Evolutionary conservation across 2,113 vertebrate genomes (phyloP), one percentile per base, ranked within the genome.

Genomic region (Leptosomus discolor): DNA sequence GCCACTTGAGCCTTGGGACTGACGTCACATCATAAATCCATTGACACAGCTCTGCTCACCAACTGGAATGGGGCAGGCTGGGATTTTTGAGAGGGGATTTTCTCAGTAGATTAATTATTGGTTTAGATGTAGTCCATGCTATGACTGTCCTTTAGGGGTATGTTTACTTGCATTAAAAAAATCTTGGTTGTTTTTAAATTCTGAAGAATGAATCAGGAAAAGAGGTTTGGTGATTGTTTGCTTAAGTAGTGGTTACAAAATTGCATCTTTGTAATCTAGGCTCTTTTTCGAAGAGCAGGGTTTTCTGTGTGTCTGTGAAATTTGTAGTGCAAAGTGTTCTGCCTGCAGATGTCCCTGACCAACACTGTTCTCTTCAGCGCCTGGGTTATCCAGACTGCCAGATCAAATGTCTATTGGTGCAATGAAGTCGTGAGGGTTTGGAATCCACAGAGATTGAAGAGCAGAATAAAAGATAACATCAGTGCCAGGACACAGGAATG

Each of bases 81-180:
- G 69, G 74, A 70, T 84, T 95, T 88, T 95, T 94, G 90, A 56
- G 46, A 88, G 80, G 39, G 77, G 76, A 63, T 81, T 93, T 97
- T 96, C 95, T 70, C 80, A 90, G 93, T 85, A 88, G 94, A 95
- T 96, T 96, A 97, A 96, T 98, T 97, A 96, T 95, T 96, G 84
- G 61, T 92, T 98, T 96, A 94, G 93, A 86, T 91, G 67, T 88
- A 95, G 85, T 90, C 84, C 85, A 76, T 96, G 48, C 54, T 75
- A 78, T 94, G 93, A 63, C 34, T 94, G 56, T 88, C 67, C 78
- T 95, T 92, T 77, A 85, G 81, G 82, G 65, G 81, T 86, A 83
- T 48, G 46, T 91, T 96, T 73, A 73, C 50, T 71, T 86, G 68
- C 16, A 19, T 70, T 57, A 32, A 90, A 78, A 89, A 88, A 80